Base-by-base conservation (phyloP, 2,888 invertebrate species). In the Tubulanus polymorphus region DNA sequence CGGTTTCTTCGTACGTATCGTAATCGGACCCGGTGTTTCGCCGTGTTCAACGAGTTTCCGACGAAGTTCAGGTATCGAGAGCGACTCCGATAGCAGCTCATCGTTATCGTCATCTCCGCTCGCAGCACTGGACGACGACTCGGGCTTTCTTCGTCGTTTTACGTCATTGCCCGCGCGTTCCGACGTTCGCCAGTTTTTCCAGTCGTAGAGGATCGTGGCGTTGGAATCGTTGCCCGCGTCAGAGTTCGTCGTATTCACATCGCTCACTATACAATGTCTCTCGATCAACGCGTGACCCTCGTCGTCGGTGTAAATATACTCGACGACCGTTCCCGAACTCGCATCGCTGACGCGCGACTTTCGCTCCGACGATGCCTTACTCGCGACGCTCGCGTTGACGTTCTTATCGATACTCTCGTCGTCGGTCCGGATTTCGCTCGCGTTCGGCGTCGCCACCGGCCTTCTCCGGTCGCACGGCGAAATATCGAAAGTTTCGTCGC, bases 1-100 rank as follows among this genome's bases (percentile, higher is more conserved):
- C 8, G 91, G 77, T 1, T 85, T 83, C 64, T 89, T 87, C 0
- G 93, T 93, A 1, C 85, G 84, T 15, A 84, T 80, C 1, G 88
- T 88, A 64, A 93, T 88, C 2, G 93, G 93, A 0, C 93, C 93
- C 0, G 90, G 87, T 10, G 80, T 82, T 63, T 87, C 85, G 0
- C 91, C 91, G 20, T 85, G 81, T 6, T 80, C 76, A 48, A 60
- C 45, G 37, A 76, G 58, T 48, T 57, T 63, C n/a, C 62, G 54
- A n/a, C 66, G 60, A 23, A 73, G 53, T 27, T 64, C 20, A 41
- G 6, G 41, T n/a, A n/a, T n/a, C n/a, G n/a, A n/a, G n/a, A n/a
- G n/a, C n/a, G n/a, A n/a, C n/a, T n/a, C n/a, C n/a, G n/a, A n/a
- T n/a, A n/a, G n/a, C n/a, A n/a, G n/a, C n/a, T n/a, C n/a, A n/a